Base-by-base conservation (phyloP, 2,888 invertebrate species). In the Acleris cristana region DNA sequence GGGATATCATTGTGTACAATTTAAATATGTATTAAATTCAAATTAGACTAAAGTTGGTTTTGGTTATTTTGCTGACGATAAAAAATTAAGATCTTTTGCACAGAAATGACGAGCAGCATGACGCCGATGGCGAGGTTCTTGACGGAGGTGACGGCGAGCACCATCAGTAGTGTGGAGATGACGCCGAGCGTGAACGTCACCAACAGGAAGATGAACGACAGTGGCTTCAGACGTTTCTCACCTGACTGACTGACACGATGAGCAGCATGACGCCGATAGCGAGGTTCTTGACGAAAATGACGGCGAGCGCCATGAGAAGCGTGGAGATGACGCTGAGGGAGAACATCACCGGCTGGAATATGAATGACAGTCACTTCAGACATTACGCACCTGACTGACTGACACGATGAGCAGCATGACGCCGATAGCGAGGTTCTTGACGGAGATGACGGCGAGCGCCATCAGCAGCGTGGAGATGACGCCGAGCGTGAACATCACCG, bases 321-420 rank as follows among this genome's bases (percentile, higher is more conserved):
- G 96, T 96, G 60, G 96, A 96, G 66, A 96, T 96, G 59, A 96
- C 95, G 21, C 96, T 96, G 75, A 96, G 83, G 63, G 96, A 96
- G 89, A 96, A 96, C 92, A 96, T 96, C 65, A 96, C 95, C 0
- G 96, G 96, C 53, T 96, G 94, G 74, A 96, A 89, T 48, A 96
- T 94, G 80, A 96, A 94, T 69, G 95, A 95, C 59, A 96, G 93
- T 96, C 91, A 96, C 40, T 26, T 7, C 7, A 7, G 30, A 4
- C 48, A 8, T 19, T 14, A 14, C 30, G 10, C 83, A 93, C 93
- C 89, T 95, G 95, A 68, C 95, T 94, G 72, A 95, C 91, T 69
- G 94, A 88, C 49, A 95, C 92, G 59, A 95, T 94, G 30, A 95
- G 88, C 0, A 95, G 87, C 54, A 95, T 80, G 26, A 96, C 95